Evolutionary conservation across 2,797 vertebrate genomes (phyloP).

Genomic region (Melanotaenia maccullochi): DNA sequence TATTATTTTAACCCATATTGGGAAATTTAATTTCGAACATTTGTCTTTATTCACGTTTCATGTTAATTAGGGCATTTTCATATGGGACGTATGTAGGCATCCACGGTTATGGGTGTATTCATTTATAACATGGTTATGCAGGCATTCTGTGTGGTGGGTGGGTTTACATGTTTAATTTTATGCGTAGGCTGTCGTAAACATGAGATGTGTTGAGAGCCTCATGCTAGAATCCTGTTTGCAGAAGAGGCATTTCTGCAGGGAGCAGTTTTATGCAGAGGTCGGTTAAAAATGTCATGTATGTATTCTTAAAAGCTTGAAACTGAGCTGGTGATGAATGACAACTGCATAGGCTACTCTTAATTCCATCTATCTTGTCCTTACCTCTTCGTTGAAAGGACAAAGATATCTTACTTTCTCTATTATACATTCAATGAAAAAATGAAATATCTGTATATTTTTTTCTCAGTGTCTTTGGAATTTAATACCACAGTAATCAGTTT

Average conservation of each 20-base stretch:
- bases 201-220: background rate
- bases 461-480: background rate
- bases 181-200: conserved; percentile 19
- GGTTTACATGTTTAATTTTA: conserved; percentile 39
- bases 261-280: background rate
- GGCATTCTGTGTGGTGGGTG: conserved; percentile 51
- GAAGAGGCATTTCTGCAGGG: background rate
- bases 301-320: conserved; percentile 15
- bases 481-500: conserved; percentile 8
- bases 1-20: background rate
- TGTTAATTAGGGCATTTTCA: conserved; percentile 2
- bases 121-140: conserved; percentile 42
- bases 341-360: background rate
- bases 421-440: background rate
- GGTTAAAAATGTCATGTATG: background rate
- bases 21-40: background rate
- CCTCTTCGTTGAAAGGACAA: background rate
- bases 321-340: conserved; percentile 9
- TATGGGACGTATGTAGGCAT: conserved; percentile 42
- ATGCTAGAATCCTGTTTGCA: background rate
- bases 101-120: conserved; percentile 28
- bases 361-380: background rate
- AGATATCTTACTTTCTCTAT: background rate
- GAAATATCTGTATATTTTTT: background rate
- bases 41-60: background rate